Evolutionary conservation across 37 sponge, comb jelly and placozoan species (phyloP).

Genomic region (Haliclona indistincta): DNA sequence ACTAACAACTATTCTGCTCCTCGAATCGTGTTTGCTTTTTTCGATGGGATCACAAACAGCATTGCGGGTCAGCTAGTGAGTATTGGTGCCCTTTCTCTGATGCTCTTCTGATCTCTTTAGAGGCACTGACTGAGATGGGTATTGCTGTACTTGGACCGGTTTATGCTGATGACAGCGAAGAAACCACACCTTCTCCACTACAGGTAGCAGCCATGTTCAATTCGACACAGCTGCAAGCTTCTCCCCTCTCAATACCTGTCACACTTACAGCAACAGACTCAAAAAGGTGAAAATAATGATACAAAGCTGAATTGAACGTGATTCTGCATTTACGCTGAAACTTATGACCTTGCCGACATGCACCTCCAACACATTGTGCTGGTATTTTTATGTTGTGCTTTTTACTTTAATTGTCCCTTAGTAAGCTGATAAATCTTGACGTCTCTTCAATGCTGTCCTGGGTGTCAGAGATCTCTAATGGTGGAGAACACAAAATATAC

Average conservation of each 20-base stretch:
- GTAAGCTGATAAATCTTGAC: slow-evolving; percentile 42
- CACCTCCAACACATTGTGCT: background rate
- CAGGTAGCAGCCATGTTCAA: slow-evolving; percentile 15
- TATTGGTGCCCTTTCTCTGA: background rate
- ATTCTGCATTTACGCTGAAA: background rate
- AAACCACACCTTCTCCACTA: slow-evolving; percentile 13
- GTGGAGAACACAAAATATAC: slow-evolving; percentile 3
- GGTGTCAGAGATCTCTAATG: slow-evolving; percentile 53
- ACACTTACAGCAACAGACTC: background rate
- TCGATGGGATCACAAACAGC: slow-evolving; percentile 47
- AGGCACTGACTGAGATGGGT: slow-evolving; percentile 10
- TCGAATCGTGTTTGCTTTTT: slow-evolving; percentile 28
- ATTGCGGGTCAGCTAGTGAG: slow-evolving; percentile 16
- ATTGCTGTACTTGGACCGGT: slow-evolving; percentile 23
- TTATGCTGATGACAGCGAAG: slow-evolving; percentile 29
- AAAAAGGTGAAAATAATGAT: background rate
- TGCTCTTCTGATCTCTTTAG: slow-evolving; percentile 2
- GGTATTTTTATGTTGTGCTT: background rate
- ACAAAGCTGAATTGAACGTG: no score
- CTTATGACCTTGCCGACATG: background rate
- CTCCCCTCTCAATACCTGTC: background rate
- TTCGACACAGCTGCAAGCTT: background rate
- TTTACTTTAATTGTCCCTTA: background rate
- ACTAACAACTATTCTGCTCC: slow-evolving; percentile 15
- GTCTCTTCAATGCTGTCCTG: slow-evolving; percentile 65